Evolutionary conservation across 1,140 invertebrate species (phyloP), one percentile per base, ranked within the genome.

Genomic region (Holcopasites calliopsidis): DNA sequence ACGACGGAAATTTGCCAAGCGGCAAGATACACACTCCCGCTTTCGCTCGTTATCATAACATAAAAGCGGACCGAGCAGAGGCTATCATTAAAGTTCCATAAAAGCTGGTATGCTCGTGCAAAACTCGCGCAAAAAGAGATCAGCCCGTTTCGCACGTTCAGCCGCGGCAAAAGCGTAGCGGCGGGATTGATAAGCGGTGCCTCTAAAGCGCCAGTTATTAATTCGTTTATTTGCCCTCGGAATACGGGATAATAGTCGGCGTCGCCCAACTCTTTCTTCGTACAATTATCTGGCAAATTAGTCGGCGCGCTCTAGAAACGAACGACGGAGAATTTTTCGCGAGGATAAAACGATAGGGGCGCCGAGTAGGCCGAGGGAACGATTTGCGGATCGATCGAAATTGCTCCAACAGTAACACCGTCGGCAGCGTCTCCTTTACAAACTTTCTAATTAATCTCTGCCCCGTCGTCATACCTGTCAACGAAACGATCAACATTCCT

Each of bases 31-130:
- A 11, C 61, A 31, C 54, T 44, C 35, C 42, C 31, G 26, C 65
- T 75, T 82, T 70, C 54, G 42, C 49, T 78, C 55, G 54, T 83
- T 83, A 79, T 79, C 81, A 62, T 62, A 79, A 73, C 38, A 62
- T 47, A 80, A 74, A 78, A 40, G 58, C 44, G 13, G 11, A 28
- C 38, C 52, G 35, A 55, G 49, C 49, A 47, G 72, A 66, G 60
- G 44, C 70, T 79, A 78, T 75, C 44, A 70, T 81, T 82, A 74
- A 78, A 78, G 28, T 83, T 61, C 50, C 75, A 83, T 75, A 83
- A 82, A 78, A 42, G 21, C 23, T 49, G 60, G 58, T 38, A 55
- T 40, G 52, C 23, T 61, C 68, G 54, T 49, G 42, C 38, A 42
- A 66, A 23, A 58, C 35, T 50, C 44, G 58, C n/a, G 58, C 3